Conservation (phyloP, 2,888 invertebrate species). For the Apomyelois bistriatella region DNA sequence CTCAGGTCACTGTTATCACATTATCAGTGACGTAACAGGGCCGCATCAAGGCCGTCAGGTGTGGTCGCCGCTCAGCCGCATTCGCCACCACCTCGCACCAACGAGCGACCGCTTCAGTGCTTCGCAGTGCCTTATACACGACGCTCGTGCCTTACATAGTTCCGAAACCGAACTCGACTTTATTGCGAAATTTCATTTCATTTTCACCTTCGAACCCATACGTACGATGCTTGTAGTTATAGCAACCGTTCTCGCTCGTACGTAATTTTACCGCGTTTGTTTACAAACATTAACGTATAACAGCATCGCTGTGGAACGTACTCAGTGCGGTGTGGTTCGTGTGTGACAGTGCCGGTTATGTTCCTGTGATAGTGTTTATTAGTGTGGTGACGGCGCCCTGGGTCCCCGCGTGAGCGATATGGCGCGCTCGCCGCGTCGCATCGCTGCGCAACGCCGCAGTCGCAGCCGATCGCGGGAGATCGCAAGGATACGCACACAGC, state of each 20-base stretch:
- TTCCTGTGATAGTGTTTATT: conserved; percentile 24
- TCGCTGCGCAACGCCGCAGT: conserved; percentile 55
- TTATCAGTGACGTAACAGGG: conserved; percentile 50
- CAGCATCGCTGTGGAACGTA: not conserved
- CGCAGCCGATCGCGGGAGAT: conserved; percentile 63
- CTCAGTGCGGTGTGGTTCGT: conserved; percentile 15
- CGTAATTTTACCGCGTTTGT: conserved; percentile 23
- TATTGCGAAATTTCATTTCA: not conserved
- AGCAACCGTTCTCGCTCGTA: too few relatives aligned
- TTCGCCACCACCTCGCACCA: conserved; percentile 19
- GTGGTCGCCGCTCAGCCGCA: conserved; percentile 24
- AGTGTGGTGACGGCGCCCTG: conserved; percentile 14
- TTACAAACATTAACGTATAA: conserved; percentile 28
- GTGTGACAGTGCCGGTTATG: conserved; percentile 24
- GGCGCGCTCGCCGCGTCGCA: conserved; percentile 68
- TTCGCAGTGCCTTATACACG: conserved; percentile 52
- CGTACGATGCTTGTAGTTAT: not conserved
- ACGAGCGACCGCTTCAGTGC: conserved; percentile 38
- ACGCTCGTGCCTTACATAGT: conserved; percentile 50
- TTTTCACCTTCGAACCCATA: not conserved
- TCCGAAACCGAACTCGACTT: conserved; percentile 4
- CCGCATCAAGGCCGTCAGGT: conserved; percentile 22
- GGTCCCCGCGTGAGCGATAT: conserved; percentile 31
- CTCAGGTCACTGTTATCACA: conserved; percentile 17
- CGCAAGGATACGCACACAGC: conserved; percentile 56